Base-by-base conservation (phyloP, 1,140 invertebrate species). In the Ephestia elutella region DNA sequence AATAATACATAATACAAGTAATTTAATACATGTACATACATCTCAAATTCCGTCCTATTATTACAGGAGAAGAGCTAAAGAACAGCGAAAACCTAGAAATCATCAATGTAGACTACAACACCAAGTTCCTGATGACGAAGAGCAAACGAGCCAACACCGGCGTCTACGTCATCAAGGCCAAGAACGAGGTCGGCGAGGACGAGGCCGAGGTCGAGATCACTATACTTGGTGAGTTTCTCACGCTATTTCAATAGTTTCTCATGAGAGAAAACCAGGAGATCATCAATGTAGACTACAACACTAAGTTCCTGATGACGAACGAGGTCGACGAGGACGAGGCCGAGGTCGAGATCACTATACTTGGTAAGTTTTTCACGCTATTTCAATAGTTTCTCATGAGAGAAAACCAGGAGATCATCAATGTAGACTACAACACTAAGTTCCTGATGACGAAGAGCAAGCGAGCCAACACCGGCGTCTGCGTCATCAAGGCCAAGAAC, bases 111-210 rank as follows among this genome's bases (percentile, higher is more conserved):
- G 96, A 97, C 72, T 96, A 97, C 72, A 97, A 97, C 70, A 97
- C 96, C 0, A 96, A 97, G 87, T 95, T 98, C 86, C 92, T 96
- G 65, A 93, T 97, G 49, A 91, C 96, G 68, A 93, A 95, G 74
- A 92, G 94, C 2, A 95, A 95, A 75, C 90, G 96, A 21, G 87
- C 86, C 5, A 95, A 98, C 70, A 95, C 94, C 60, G 99, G 99
- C 21, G 96, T 94, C 84, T 99, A 99, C 73, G 93, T 92, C 0
- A 95, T 99, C 57, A 96, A 92, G 56, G 97, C 98, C 0, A 94
- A 93, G 70, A 99, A 99, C 80, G 93, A 94, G 75, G 95, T 97
- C 49, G 99, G 99, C 5, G 95, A 98, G 87, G 98, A 99, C 86
- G 92, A 93, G 64, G 97, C 96, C 9, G 95, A 97, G 70, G 92